phyloP scores from a whole-genome alignment of 2,797 vertebrate genomes.

The Eurystomus glaucurus region DNA sequence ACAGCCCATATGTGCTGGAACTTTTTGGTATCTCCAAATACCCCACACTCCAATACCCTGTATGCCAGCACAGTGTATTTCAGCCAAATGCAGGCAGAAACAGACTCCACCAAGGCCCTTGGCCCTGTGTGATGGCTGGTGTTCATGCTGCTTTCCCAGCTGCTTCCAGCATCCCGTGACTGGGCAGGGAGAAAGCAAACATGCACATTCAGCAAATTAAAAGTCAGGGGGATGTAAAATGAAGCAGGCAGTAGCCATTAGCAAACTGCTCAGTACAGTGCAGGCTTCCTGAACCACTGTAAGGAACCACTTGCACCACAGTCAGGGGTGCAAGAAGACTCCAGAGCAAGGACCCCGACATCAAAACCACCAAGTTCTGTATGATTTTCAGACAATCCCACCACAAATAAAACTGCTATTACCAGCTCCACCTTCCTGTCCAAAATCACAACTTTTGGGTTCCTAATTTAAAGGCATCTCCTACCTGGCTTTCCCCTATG shows the following conservation, averaged over 20 bases:
- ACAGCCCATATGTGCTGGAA: neutral
- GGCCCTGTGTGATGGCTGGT: neutral
- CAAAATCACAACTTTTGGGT: neutral
- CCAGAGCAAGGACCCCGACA: neutral
- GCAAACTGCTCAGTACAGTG: neutral
- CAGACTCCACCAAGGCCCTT: neutral
- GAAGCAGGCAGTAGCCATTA: neutral
- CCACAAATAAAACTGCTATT: neutral
- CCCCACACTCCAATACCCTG: neutral
- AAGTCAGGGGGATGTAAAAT: neutral
- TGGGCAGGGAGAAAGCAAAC: neutral
- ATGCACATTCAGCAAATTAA: neutral
- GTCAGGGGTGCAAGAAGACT: neutral
- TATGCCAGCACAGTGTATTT: neutral
- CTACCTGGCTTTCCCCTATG: neutral
- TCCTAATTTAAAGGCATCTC: neutral
- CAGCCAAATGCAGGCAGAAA: constrained; percentile 27
- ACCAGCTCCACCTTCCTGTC: neutral
- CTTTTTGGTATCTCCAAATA: neutral
- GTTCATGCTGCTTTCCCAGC: neutral
- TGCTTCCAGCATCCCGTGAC: neutral
- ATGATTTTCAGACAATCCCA: neutral
- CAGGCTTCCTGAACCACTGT: neutral
- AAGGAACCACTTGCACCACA: neutral
- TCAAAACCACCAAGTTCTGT: neutral